phyloP scores from a whole-genome alignment of 2,888 invertebrate genomes.

The Thymelicus acteon region DNA sequence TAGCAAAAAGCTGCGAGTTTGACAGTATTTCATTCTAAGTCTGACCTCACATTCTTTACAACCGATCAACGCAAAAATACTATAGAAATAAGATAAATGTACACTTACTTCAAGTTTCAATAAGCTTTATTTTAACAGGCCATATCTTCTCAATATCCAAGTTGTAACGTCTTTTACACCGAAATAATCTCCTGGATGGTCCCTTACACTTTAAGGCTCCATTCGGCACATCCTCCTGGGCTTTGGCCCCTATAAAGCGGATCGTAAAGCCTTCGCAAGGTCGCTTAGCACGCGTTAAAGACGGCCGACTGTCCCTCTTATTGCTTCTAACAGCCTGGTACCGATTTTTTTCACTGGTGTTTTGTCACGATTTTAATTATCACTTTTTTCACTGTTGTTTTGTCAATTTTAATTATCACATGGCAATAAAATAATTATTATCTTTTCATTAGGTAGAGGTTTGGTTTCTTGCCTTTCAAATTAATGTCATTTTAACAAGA shows the following conservation, averaged over 20 bases:
- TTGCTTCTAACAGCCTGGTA: conserved; percentile 46
- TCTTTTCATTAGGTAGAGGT: too few species aligned
- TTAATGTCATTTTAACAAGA: too few species aligned
- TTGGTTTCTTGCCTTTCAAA: too few species aligned
- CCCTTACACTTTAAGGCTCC: conserved; percentile 36
- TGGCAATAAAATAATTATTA: too few species aligned
- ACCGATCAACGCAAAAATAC: neutral
- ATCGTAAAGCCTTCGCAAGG: conserved; percentile 62
- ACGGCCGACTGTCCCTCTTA: conserved; percentile 46
- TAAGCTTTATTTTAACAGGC: neutral
- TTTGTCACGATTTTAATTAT: neutral
- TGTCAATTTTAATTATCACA: neutral
- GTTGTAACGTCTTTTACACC: conserved; percentile 6
- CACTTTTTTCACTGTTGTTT: neutral
- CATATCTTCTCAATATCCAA: neutral
- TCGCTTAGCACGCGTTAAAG: conserved; percentile 65
- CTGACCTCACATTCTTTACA: too few species aligned
- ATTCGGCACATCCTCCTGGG: conserved; percentile 47
- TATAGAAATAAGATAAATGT: neutral
- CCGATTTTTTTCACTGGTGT: neutral
- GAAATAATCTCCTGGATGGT: conserved; percentile 22
- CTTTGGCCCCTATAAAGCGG: conserved; percentile 58
- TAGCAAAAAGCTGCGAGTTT: too few species aligned
- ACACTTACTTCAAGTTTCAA: neutral
- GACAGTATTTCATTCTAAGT: neutral